phyloP scores from a whole-genome alignment of 2,113 vertebrate species.

The Ptyas mucosa region DNA sequence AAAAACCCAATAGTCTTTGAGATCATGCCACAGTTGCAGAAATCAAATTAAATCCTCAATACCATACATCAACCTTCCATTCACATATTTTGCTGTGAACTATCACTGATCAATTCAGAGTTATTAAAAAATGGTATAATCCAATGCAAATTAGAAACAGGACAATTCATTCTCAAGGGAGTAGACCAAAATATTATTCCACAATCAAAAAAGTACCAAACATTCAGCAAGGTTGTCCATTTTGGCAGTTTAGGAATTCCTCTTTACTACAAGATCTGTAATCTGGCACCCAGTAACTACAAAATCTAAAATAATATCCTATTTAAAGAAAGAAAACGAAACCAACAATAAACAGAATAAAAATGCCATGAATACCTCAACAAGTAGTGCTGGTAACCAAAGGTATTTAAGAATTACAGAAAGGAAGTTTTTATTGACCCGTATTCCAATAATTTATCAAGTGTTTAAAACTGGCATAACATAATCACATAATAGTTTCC shows the following conservation, averaged over 20 bases:
- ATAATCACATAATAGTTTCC: slow-evolving; percentile 6
- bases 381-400: not conserved
- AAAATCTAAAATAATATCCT: not conserved
- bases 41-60: not conserved
- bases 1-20: not conserved
- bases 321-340: not conserved
- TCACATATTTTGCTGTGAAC: not conserved
- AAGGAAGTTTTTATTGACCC: not conserved
- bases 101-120: not conserved
- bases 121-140: not conserved
- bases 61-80: not conserved
- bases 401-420: not conserved
- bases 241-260: not conserved
- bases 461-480: slow-evolving; percentile 3
- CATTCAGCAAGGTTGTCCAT: not conserved
- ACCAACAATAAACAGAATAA: not conserved
- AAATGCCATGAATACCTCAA: not conserved
- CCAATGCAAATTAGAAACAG: not conserved
- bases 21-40: not conserved
- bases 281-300: not conserved
- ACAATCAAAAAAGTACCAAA: not conserved
- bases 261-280: not conserved
- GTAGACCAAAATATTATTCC: not conserved
- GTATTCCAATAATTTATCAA: not conserved
- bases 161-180: not conserved